Percentiles rank a stretch among this genome's conserved stretches.
Conservation (phyloP, 2,888 invertebrate genomes). For the Acleris literana region DNA sequence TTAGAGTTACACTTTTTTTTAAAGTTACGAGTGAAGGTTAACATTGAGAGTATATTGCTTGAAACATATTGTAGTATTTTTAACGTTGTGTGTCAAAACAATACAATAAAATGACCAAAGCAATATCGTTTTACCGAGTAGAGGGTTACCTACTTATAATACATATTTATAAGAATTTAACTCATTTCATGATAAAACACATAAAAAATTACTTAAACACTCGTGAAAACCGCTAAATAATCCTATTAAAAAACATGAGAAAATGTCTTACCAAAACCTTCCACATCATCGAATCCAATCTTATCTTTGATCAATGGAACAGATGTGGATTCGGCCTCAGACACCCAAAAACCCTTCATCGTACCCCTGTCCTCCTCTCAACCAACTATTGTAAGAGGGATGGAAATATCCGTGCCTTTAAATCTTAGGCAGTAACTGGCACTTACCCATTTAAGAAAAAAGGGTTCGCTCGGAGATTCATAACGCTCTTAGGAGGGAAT, state of each 20-base stretch:
- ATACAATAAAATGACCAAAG: too few species aligned
- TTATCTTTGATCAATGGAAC: conserved; percentile 17
- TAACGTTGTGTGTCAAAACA: too few species aligned
- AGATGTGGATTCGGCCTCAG: background rate
- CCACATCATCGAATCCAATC: background rate
- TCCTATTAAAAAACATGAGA: background rate
- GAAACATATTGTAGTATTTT: too few species aligned
- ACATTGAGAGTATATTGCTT: too few species aligned
- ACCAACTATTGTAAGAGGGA: background rate
- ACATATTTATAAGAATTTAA: too few species aligned
- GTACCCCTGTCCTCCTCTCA: background rate
- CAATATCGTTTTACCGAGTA: too few species aligned
- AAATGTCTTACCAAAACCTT: background rate
- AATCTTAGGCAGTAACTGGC: conserved; percentile 7
- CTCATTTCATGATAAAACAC: too few species aligned
- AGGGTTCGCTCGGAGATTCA: conserved; percentile 8
- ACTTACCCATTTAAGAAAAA: conserved; percentile 9
- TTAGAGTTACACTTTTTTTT: too few species aligned
- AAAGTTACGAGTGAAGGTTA: too few species aligned
- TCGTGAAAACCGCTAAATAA: too few species aligned
- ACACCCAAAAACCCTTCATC: background rate
- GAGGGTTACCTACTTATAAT: too few species aligned
- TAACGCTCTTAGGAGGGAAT: conserved; percentile 1
- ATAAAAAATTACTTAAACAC: too few species aligned
- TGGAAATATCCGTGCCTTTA: background rate